Evolutionary conservation across 2,888 invertebrate genomes (phyloP), one percentile per base, ranked within the genome.

Genomic region (Leucoma salicis): DNA sequence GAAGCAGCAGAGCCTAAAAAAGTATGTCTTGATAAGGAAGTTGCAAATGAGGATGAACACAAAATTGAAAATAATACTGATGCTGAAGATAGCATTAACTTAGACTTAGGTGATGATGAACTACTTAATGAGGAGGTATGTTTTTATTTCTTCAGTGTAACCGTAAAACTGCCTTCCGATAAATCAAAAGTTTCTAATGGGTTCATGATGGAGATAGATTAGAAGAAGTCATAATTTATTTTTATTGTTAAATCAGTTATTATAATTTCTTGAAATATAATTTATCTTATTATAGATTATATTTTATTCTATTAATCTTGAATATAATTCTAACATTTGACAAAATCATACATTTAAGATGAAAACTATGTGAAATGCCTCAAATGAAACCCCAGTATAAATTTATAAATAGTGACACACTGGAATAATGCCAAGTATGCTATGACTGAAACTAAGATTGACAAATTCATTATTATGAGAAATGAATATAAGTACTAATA

Each of bases 101-200:
- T 95, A 59, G 95, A 94, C 45, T 92, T 95, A 74, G 95, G 94
- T 28, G 95, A 95, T 80, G 95, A 95, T 77, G 95, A 95, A 84
- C 89, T 95, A 46, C 91, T 95, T 45, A 94, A 93, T 76, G 95
- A 94, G 79, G 95, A 95, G 92, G 95, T 95, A 91, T 70, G 79
- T 82, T 87, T 81, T 63, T 87, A 87, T 88, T 72, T 88, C 79
- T 87, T 87, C 82, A 80, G 70, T 54, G 78, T 88, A 51, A 79
- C 82, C 41, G 77, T 86, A 55, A 74, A 73, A 54, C 67, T 88
- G 49, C 78, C 82, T 31, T 53, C 68, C 31, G 50, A 66, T 53
- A 66, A 60, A 46, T 43, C 68, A 35, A 74, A 75, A 59, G 48
- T 75, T 27, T 62, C 78, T 37, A 82, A 84, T 65, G 82, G 79